Evolutionary conservation across 2,888 invertebrate species (phyloP), one percentile per base, ranked within the genome.

Genomic region (Andrena dorsata): DNA sequence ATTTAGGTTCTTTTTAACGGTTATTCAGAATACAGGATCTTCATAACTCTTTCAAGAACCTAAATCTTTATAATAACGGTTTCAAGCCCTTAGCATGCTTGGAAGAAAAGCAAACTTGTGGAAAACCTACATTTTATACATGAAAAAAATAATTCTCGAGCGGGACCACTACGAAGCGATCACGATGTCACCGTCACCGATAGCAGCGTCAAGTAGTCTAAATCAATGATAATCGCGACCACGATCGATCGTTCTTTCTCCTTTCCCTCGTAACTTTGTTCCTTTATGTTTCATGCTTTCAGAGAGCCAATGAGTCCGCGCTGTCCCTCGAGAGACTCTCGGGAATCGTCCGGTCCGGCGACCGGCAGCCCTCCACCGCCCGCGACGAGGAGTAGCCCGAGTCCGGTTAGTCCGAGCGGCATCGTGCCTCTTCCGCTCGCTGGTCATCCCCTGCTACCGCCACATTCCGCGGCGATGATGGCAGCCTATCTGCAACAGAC

Each of bases 251-350:
- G 8, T 79, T 47, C 13, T 30, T 30, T 32, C 53, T 69, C 28
- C 2, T 64, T 60, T 28, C 56, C 26, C 81, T 69, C 70, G 73
- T 84, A 78, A 74, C 93, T 89, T 88, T 76, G 61, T 83, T 86
- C 63, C 51, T 16, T 71, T 66, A 16, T 88, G 86, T 92, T 93
- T 90, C 95, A 94, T 83, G 76, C 49, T 95, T 96, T 23, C 96
- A 97, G 97, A 95, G 97, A 97, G 94, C 94, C 95, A 91, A 94
- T 94, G 91, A 97, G 97, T 94, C 97, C 97, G 86, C 96, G 97
- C 92, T 97, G 97, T 94, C 96, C 97, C 88, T 97, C 97, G 76
- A 96, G 97, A 91, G 97, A 97, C 92, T 97, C 97, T 78, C 94
- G 95, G 89, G 95, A 95, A 89, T 95, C 95, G 74, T 96, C 96